phyloP scores from a whole-genome alignment of 2,888 invertebrate genomes.

The Harmothoe impar region DNA sequence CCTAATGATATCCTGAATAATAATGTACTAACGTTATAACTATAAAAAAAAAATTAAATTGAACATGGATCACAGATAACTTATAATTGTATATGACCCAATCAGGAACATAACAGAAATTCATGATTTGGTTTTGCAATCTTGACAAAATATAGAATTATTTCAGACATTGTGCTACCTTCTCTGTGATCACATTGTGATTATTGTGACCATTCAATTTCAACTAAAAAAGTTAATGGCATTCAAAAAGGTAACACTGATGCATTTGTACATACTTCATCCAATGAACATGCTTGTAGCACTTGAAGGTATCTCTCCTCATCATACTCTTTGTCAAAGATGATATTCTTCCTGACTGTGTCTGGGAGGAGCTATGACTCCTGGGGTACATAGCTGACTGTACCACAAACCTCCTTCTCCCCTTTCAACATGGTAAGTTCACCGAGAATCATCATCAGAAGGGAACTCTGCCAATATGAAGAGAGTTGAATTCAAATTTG shows the following conservation, averaged over 20 bases:
- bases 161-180: too few relatives aligned
- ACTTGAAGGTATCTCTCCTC: neutral
- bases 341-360: neutral
- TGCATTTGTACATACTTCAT: neutral
- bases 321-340: slow-evolving; percentile 1
- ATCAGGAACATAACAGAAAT: neutral
- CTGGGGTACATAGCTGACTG: neutral
- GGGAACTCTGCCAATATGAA: neutral
- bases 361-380: neutral
- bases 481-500: too few relatives aligned
- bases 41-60: neutral
- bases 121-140: too few relatives aligned
- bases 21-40: neutral
- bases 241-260: neutral
- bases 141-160: too few relatives aligned
- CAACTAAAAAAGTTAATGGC: neutral
- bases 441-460: neutral
- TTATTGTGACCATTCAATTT: too few relatives aligned
- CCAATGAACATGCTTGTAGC: neutral
- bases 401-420: neutral
- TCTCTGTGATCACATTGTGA: too few relatives aligned
- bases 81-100: too few relatives aligned
- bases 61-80: too few relatives aligned
- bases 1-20: neutral
- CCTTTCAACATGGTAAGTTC: neutral